These are phyloP conservation scores for Punctoribates punctum DNA, from an alignment of 2,888 invertebrate species.

Conservation along the genomic window DNA sequence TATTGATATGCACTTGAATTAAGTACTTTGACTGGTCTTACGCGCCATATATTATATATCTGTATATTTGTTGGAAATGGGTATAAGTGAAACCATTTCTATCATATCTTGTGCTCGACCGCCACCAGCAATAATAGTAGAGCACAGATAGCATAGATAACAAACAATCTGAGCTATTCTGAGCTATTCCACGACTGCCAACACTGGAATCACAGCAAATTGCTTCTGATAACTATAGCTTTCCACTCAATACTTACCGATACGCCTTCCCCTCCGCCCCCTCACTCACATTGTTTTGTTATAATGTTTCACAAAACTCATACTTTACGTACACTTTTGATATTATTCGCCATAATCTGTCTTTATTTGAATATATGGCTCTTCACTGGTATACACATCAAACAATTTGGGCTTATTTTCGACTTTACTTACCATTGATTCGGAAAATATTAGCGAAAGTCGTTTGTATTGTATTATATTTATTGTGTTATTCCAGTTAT, in stretches of 20 bases:
- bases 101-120: slow-evolving; percentile 22
- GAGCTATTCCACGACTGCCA: slow-evolving; percentile 16
- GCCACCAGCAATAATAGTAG: slow-evolving; percentile 33
- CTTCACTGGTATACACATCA: background rate
- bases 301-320: background rate
- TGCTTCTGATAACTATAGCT: slow-evolving; percentile 28
- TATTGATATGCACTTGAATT: slow-evolving; percentile 37
- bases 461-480: slow-evolving; percentile 3
- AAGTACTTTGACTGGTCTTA: slow-evolving; percentile 23
- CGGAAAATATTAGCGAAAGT: background rate
- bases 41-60: slow-evolving; percentile 23
- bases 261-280: slow-evolving; percentile 35
- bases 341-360: background rate
- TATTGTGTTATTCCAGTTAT: too few species aligned
- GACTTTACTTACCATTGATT: background rate
- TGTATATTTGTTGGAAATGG: background rate
- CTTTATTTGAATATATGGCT: background rate
- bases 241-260: background rate
- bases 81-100: slow-evolving; percentile 21
- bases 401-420: background rate
- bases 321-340: background rate
- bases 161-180: slow-evolving; percentile 36
- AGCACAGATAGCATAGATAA: slow-evolving; percentile 7
- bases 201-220: slow-evolving; percentile 29
- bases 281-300: background rate